Conservation (phyloP, 1,140 invertebrate species). For the Pseudobourletiella spinata region DNA sequence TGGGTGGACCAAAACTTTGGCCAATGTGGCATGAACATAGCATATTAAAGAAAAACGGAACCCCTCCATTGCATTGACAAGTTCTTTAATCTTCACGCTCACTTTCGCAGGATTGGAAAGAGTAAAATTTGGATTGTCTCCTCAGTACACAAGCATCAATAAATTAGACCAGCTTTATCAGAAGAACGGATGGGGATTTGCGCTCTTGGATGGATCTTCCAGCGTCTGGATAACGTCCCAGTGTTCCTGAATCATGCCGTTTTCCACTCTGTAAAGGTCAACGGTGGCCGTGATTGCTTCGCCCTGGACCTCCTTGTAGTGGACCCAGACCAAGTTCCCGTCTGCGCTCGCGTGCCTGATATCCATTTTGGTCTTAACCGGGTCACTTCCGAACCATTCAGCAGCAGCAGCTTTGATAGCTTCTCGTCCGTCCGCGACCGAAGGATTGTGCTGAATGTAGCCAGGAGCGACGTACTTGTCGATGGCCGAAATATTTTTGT, state of each 20-base stretch:
- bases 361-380: constrained; percentile 5
- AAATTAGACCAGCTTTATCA: too few species aligned
- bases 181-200: constrained; percentile 5
- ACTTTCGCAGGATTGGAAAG: too few species aligned
- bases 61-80: too few species aligned
- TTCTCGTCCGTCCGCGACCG: background rate
- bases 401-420: background rate
- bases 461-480: constrained; percentile 42
- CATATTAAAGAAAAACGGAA: too few species aligned
- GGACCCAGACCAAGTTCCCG: constrained; percentile 11
- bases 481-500: constrained; percentile 44
- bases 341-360: constrained; percentile 8
- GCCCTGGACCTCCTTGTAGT: background rate
- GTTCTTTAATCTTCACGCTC: too few species aligned
- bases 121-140: too few species aligned
- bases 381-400: background rate
- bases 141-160: too few species aligned
- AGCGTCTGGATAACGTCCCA: constrained; percentile 7
- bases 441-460: constrained; percentile 17
- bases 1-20: too few species aligned
- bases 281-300: background rate
- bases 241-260: constrained; percentile 16
- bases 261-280: constrained; percentile 16
- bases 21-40: too few species aligned
- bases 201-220: background rate